phyloP scores from a whole-genome alignment of 2,797 vertebrate genomes.

The Sternotherus odoratus region DNA sequence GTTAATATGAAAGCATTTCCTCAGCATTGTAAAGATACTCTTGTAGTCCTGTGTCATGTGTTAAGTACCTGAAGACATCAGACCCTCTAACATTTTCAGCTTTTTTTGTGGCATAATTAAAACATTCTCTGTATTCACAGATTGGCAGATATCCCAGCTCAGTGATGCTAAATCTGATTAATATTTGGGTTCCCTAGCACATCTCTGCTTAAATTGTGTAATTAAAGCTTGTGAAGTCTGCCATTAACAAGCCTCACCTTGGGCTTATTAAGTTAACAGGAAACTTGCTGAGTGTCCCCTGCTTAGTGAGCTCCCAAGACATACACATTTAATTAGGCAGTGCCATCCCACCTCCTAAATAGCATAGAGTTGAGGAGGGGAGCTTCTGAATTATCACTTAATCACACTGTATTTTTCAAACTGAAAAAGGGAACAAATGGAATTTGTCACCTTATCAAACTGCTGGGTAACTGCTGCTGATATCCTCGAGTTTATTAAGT shows the following conservation, averaged over 20 bases:
- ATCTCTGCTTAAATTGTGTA: neutral
- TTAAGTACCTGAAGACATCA: neutral
- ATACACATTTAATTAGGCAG: neutral
- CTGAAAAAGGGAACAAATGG: neutral
- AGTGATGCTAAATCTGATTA: neutral
- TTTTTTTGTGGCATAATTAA: fast-evolving
- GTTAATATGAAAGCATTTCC: neutral
- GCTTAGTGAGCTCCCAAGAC: neutral
- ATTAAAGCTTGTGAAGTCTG: neutral
- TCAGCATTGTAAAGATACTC: neutral
- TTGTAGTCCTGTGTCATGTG: neutral
- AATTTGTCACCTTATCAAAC: neutral
- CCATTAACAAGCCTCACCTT: neutral
- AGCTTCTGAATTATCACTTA: neutral
- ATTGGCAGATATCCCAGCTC: neutral
- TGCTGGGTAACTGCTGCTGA: neutral
- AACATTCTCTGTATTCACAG: fast-evolving
- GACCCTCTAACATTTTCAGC: neutral
- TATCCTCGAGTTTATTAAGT: neutral
- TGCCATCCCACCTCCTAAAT: neutral
- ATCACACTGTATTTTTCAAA: neutral
- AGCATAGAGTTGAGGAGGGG: neutral
- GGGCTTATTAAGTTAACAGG: neutral
- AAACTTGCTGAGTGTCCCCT: neutral
- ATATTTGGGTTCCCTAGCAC: neutral